phyloP scores from a whole-genome alignment of 2,888 invertebrate species.

The Tenthredo scrophulariae region DNA sequence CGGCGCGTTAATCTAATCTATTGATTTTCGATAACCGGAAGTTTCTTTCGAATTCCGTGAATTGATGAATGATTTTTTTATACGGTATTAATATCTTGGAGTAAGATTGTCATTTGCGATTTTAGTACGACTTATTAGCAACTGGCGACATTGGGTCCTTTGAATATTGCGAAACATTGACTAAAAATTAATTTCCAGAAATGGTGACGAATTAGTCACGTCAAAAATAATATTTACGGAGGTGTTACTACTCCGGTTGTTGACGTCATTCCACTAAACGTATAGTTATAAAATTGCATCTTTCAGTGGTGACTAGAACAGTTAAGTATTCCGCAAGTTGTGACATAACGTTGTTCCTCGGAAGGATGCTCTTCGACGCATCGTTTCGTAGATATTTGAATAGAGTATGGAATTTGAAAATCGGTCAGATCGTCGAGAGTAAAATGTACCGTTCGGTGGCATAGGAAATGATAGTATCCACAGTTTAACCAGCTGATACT shows the following conservation, averaged over 20 bases:
- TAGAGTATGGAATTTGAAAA: neutral
- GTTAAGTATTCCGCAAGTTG: neutral
- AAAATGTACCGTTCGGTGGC: neutral
- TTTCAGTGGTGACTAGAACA: neutral
- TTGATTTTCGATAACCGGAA: neutral
- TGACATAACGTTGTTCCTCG: neutral
- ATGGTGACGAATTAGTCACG: neutral
- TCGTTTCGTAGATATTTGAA: neutral
- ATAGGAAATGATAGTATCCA: neutral
- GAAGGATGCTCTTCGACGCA: neutral
- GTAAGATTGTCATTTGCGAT: neutral
- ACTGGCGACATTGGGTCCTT: neutral
- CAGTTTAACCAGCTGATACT: neutral
- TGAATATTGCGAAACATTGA: neutral
- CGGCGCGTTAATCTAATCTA: neutral
- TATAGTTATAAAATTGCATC: neutral
- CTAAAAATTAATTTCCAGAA: neutral
- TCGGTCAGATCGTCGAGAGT: neutral
- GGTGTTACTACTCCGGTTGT: slow-evolving; percentile 3
- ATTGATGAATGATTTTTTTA: neutral
- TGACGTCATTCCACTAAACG: slow-evolving; percentile 13
- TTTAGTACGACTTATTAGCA: neutral
- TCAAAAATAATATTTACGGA: neutral
- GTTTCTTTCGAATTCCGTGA: neutral
- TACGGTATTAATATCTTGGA: neutral